Percentiles rank a stretch among this genome's conserved stretches.
Conservation (phyloP, 2,113 vertebrate species). For the Aptenodytes forsteri region DNA sequence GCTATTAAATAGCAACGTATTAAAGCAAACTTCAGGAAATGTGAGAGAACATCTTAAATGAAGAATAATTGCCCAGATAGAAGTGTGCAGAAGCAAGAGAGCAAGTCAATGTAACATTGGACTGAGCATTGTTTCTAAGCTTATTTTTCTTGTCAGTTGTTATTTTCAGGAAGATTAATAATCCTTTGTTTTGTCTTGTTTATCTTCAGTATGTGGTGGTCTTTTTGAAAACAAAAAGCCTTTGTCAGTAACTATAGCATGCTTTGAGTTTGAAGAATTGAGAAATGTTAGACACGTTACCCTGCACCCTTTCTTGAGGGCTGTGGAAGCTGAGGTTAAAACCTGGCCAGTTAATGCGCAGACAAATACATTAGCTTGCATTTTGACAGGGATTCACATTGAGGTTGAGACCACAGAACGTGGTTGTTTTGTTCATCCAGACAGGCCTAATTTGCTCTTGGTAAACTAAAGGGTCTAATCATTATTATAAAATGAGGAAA, state of each 20-base stretch:
- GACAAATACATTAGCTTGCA: neutral
- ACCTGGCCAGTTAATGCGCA: neutral
- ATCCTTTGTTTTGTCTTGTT: neutral
- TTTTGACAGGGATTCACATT: neutral
- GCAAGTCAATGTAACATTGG: neutral
- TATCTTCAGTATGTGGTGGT: neutral
- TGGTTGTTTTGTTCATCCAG: neutral
- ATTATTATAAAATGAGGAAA: neutral
- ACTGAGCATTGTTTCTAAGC: neutral
- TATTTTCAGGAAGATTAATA: slow-evolving; percentile 11
- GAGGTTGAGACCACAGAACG: neutral
- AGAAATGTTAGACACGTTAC: neutral
- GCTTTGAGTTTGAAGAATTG: neutral
- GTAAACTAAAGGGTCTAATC: neutral
- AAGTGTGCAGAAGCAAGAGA: neutral
- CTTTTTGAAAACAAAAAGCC: neutral
- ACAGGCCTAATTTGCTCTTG: neutral
- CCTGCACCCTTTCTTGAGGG: neutral
- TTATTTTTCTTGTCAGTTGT: neutral
- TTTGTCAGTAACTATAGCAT: neutral
- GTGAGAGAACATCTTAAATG: neutral
- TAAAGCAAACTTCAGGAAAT: neutral
- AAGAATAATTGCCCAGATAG: neutral
- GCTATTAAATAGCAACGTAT: neutral
- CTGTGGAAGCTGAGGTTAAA: neutral